Conservation (phyloP, 2,888 invertebrate genomes). For the Drosophila vallismaia region DNA sequence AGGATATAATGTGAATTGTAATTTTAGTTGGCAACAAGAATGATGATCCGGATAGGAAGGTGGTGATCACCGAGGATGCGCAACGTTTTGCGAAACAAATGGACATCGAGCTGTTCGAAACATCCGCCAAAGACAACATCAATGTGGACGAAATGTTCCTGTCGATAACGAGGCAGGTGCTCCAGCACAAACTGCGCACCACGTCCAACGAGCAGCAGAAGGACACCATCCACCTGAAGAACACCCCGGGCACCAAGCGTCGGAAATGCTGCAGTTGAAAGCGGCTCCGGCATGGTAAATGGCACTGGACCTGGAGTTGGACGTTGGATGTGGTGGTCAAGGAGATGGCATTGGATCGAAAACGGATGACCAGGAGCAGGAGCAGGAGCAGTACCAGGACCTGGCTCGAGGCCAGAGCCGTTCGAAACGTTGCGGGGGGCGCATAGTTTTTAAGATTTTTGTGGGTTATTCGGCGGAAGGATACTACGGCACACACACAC, state of each 20-base stretch:
- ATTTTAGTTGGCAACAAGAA: conserved; percentile 97
- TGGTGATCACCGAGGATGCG: conserved; percentile 98
- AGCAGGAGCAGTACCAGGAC: conserved; percentile 9
- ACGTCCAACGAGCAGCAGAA: conserved; percentile 83
- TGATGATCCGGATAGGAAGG: conserved; percentile 96
- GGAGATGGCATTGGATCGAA: too few species aligned
- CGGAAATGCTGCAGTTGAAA: conserved; percentile 84
- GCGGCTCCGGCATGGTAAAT: conserved; percentile 35
- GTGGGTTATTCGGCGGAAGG: conserved; percentile 34
- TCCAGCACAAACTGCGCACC: conserved; percentile 83
- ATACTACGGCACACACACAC: conserved; percentile 38
- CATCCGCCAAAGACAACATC: conserved; percentile 99
- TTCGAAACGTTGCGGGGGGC: conserved; percentile 46
- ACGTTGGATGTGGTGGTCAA: conserved; percentile 16
- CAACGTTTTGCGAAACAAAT: conserved; percentile 98
- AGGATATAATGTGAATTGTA: background rate
- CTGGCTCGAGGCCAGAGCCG: conserved; percentile 27
- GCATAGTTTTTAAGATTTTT: conserved; percentile 63
- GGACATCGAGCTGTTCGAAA: conserved; percentile 98
- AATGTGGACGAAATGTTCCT: conserved; percentile 99
- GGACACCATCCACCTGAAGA: conserved; percentile 82
- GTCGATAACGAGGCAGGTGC: conserved; percentile 86
- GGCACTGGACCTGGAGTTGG: conserved; percentile 26
- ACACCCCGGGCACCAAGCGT: conserved; percentile 71
- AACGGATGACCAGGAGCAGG: too few species aligned